Base-by-base conservation (phyloP, 2,113 vertebrate genomes). In the Cavia porcellus region DNA sequence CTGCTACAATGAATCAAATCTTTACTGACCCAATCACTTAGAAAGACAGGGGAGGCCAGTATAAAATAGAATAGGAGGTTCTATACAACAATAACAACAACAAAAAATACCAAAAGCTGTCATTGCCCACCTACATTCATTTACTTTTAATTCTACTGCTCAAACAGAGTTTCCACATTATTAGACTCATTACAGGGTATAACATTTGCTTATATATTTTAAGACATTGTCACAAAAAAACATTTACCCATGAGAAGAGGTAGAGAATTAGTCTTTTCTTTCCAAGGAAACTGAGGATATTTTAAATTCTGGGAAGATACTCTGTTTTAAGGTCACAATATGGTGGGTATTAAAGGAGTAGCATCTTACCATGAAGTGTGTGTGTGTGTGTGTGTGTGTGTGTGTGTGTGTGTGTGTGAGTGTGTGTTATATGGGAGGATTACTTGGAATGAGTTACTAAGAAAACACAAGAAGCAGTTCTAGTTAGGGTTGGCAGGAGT, bases 71-170 rank as follows among this genome's bases (percentile, higher is more conserved):
- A n/a, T 28, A 47, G 79, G 59, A 1, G 2, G 38, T 66, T 32
- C 7, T 24, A 4, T 10, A 10, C 0, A 32, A 4, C 6, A 22
- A 52, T 11, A 24, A 10, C 0, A 32, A 4, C 6, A 22, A 52
- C 50, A 24, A 42, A 38, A 84, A 75, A 4, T 62, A 70, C 7
- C 30, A 50, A 3, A 57, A 35, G 38, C 85, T 42, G 0, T 14
- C 2, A 22, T 24, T 20, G 28, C 2, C 32, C 5, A 11, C 28
- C 2, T 8, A 1, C 32, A 35, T 22, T 19, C 19, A 3, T 12
- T 70, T 11, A 55, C n/a, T 91, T n/a, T 45, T 83, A 20, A 28
- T 28, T 11, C 5, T 59, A 17, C 10, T 62, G n/a, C 8, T 11
- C 22, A 47, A 0, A 0, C 5, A 19, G 9, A 25, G 57, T 64